phyloP scores from a whole-genome alignment of 2,113 vertebrate genomes.

The Felis chaus region DNA sequence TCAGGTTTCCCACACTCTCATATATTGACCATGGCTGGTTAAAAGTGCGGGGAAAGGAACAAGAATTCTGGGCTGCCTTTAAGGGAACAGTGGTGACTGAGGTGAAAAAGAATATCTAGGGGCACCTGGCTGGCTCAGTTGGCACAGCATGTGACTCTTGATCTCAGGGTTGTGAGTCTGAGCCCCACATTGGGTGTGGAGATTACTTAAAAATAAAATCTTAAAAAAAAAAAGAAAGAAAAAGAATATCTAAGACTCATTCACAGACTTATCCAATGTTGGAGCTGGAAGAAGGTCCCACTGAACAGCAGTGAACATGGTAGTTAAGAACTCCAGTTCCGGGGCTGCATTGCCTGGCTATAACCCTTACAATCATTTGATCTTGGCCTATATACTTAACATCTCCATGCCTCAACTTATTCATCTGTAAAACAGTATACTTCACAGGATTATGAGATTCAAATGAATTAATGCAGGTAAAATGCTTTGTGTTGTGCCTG shows the following conservation, averaged over 20 bases:
- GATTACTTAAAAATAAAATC: background rate
- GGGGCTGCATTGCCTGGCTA: background rate
- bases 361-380: background rate
- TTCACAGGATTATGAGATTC: background rate
- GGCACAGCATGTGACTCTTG: background rate
- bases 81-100: background rate
- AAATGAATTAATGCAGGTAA: background rate
- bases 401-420: background rate
- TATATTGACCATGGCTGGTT: background rate
- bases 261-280: background rate
- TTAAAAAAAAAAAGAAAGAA: background rate
- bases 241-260: background rate
- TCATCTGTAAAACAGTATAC: background rate
- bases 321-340: background rate
- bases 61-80: background rate
- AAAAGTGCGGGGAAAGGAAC: background rate
- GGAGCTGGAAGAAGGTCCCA: background rate
- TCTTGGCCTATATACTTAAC: background rate
- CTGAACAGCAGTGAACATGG: background rate
- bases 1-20: background rate
- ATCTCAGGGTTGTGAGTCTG: background rate
- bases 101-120: background rate
- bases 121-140: background rate
- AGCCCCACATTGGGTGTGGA: background rate
- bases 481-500: background rate